Conservation (phyloP, 2,888 invertebrate genomes). For the Cerastis rubricosa region DNA sequence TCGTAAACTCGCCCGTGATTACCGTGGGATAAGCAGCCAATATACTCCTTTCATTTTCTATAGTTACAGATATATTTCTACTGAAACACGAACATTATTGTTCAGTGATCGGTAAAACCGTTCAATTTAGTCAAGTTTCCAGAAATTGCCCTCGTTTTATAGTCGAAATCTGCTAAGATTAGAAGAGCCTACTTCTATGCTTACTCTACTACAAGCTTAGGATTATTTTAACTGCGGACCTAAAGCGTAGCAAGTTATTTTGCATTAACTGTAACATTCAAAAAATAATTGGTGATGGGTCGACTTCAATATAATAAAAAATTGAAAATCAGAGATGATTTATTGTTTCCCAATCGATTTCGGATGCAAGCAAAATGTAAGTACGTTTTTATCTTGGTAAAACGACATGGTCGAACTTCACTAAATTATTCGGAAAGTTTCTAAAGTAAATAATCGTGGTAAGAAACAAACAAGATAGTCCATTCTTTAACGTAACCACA, state of each 20-base stretch:
- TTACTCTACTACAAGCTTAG: neutral
- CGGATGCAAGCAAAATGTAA: neutral
- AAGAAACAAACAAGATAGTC: neutral
- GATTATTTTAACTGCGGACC: neutral
- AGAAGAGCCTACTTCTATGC: neutral
- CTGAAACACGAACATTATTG: constrained; percentile 18
- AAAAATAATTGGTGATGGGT: neutral
- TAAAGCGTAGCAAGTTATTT: neutral
- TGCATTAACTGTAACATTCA: neutral
- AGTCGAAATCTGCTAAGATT: neutral
- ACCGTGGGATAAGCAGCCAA: constrained; percentile 33
- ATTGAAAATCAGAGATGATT: neutral
- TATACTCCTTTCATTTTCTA: constrained; percentile 25
- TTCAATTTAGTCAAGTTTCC: neutral
- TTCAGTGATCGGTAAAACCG: neutral
- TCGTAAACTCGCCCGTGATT: constrained; percentile 38
- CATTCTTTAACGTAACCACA: neutral
- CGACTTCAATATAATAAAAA: neutral
- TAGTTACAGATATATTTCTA: constrained; percentile 3
- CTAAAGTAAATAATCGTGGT: neutral
- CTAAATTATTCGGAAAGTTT: neutral
- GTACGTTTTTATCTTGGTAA: neutral
- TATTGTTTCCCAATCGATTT: neutral
- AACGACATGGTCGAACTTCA: too few species aligned
- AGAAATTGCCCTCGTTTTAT: neutral